A percentile compares a stretch with the other conserved stretches of the same genome.
These are phyloP conservation scores for Apamea sordens DNA, from an alignment of 2,888 invertebrate genomes.

Conservation along the genomic window DNA sequence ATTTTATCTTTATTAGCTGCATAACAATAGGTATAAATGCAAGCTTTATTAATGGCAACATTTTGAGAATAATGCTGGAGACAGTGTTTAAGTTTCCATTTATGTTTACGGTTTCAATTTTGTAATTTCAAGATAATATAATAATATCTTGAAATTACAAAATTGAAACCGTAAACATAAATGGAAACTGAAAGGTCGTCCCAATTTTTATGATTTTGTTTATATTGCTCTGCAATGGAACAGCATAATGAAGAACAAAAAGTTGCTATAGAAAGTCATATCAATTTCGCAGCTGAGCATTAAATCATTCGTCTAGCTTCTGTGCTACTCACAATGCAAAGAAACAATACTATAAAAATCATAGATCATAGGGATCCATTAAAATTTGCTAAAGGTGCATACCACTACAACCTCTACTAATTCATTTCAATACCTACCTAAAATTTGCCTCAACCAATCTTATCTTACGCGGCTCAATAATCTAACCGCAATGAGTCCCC, in stretches of 20 bases:
- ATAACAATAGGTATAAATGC: constrained; percentile 24
- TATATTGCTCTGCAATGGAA: not conserved
- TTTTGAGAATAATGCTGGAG: not conserved
- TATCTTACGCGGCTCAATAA: constrained; percentile 35
- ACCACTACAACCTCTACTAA: not conserved
- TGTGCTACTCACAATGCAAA: not conserved
- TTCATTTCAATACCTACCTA: not conserved
- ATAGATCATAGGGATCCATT: not conserved
- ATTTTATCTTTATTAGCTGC: constrained; percentile 44
- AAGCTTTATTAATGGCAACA: constrained; percentile 10
- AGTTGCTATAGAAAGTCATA: not conserved
- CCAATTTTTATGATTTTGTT: not conserved
- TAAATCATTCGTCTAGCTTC: not conserved
- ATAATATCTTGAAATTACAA: not conserved
- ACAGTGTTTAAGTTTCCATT: not conserved
- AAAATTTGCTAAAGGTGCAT: not conserved
- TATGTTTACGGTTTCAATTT: too few species aligned
- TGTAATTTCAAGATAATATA: too few species aligned
- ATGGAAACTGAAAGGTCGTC: not conserved
- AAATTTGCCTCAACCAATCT: constrained; percentile 9
- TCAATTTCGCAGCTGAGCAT: not conserved
- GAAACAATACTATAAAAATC: not conserved
- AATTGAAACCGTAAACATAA: not conserved
- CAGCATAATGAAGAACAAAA: not conserved
- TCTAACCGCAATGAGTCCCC: constrained; percentile 66